A percentile compares a stretch with the other conserved stretches of the same genome.
Evolutionary conservation across 1,140 invertebrate genomes (phyloP).

Genomic region (Heliconius congener): DNA sequence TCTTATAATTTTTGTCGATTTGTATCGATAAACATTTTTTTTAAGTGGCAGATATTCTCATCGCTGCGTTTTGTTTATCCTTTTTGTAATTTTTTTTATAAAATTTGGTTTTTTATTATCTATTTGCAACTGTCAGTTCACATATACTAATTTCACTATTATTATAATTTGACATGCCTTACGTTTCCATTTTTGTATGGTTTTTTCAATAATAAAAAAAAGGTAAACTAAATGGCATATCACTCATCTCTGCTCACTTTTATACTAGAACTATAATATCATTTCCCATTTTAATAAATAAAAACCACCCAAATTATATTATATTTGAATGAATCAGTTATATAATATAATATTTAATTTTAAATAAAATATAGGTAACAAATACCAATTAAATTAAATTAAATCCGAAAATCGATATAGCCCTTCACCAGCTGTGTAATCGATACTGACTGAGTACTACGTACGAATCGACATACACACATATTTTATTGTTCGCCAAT

Average conservation of each 20-base stretch:
- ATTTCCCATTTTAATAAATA: too few relatives aligned
- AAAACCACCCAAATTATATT: neutral
- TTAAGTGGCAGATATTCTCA: neutral
- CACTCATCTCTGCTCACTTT: too few relatives aligned
- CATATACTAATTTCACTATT: too few relatives aligned
- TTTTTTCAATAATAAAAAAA: too few relatives aligned
- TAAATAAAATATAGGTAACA: neutral
- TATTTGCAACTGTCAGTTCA: neutral
- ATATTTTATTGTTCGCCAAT: conserved; percentile 77
- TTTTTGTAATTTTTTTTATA: neutral
- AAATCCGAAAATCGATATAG: conserved; percentile 32
- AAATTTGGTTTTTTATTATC: neutral
- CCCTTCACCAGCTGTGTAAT: conserved; percentile 51
- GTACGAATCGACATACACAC: conserved; percentile 56
- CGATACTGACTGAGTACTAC: conserved; percentile 46
- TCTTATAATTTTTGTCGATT: neutral
- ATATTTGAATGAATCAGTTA: too few relatives aligned
- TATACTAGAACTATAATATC: too few relatives aligned
- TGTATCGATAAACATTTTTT: neutral
- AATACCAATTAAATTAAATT: conserved; percentile 3
- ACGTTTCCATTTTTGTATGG: too few relatives aligned
- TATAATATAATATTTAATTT: neutral
- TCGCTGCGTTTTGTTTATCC: neutral
- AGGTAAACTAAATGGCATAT: too few relatives aligned
- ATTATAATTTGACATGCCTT: too few relatives aligned